These are phyloP conservation scores for Piaya cayana DNA, from an alignment of 2,113 vertebrate species.

Conservation along the genomic window DNA sequence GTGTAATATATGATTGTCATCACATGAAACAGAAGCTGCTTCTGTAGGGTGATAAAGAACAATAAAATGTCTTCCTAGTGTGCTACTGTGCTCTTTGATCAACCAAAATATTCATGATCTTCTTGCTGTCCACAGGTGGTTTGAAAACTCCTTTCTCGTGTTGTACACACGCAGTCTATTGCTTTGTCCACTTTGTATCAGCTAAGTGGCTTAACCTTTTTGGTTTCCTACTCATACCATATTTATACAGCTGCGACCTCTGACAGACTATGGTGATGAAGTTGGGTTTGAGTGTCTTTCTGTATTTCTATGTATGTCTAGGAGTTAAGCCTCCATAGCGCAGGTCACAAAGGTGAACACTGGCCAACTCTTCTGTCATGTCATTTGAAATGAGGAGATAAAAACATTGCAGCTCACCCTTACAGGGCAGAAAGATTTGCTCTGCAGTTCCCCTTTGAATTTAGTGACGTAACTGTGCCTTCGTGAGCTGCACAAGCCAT, in stretches of 20 bases:
- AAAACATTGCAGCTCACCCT: not conserved
- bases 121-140: not conserved
- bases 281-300: not conserved
- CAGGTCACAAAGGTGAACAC: accelerated
- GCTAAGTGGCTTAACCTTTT: not conserved
- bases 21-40: not conserved
- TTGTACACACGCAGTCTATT: accelerated
- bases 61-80: not conserved
- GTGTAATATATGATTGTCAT: not conserved
- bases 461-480: not conserved
- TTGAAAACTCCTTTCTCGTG: not conserved
- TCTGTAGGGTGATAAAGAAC: not conserved
- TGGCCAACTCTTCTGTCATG: accelerated
- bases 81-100: not conserved
- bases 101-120: not conserved
- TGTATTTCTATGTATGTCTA: not conserved
- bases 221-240: not conserved
- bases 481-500: not conserved
- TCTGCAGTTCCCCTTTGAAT: not conserved
- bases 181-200: not conserved
- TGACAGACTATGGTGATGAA: not conserved
- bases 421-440: not conserved
- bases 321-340: not conserved
- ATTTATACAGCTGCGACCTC: not conserved
- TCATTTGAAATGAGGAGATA: not conserved